Conservation (phyloP, 2,797 vertebrate genomes). For the Spea hammondii region DNA sequence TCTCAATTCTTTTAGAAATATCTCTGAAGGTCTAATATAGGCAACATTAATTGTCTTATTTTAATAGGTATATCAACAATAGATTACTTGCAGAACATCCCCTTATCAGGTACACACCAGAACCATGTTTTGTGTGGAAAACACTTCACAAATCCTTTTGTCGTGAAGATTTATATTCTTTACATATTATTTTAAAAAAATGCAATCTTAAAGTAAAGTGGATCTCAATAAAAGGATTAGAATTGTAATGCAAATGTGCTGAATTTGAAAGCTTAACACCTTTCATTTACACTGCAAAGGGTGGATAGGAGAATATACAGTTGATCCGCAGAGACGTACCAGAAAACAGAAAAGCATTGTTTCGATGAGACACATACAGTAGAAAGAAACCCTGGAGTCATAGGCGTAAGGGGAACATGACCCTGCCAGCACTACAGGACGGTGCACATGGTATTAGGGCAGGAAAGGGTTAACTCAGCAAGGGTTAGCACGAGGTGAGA, state of each 20-base stretch:
- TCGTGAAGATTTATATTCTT: conserved; percentile 35
- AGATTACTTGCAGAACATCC: conserved; percentile 14
- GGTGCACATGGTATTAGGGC: no score
- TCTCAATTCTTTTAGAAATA: background rate
- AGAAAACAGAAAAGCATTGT: background rate
- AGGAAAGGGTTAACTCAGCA: no score
- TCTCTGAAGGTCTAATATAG: background rate
- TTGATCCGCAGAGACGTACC: conserved; percentile 13
- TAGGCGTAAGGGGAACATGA: no score
- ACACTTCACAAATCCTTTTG: conserved; percentile 33
- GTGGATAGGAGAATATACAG: conserved; percentile 4
- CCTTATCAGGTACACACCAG: conserved; percentile 39
- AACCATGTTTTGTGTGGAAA: background rate
- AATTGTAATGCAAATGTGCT: conserved; percentile 31
- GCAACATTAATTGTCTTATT: background rate
- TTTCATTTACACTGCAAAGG: conserved; percentile 2
- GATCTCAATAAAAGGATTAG: conserved; percentile 43
- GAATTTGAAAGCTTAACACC: conserved; percentile 31
- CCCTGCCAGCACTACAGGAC: no score
- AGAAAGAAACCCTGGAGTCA: no score
- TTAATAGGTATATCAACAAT: conserved; percentile 19
- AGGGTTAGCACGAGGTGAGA: no score
- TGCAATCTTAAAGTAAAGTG: conserved; percentile 8
- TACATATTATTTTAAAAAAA: conserved; percentile 19
- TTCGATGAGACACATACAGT: background rate